Conservation (phyloP, 2,797 vertebrate species). For the Glossophaga mutica region DNA sequence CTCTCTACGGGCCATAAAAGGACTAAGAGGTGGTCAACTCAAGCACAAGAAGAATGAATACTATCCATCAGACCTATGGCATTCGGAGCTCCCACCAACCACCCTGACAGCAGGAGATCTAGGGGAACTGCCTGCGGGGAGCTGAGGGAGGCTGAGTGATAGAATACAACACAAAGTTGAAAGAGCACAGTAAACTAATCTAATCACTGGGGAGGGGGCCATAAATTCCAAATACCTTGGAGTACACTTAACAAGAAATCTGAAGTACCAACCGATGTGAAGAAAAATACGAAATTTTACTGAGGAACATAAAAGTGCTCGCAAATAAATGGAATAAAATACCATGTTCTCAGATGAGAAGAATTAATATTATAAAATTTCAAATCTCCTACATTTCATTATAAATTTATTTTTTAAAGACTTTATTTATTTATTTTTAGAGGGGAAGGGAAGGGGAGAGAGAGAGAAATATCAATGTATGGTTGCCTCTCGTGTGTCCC, state of each 20-base stretch:
- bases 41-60: slow-evolving; percentile 11
- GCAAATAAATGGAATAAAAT: not conserved
- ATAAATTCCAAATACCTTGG: slow-evolving; percentile 19
- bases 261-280: not conserved
- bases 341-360: not conserved
- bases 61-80: not conserved
- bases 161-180: not conserved
- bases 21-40: not conserved
- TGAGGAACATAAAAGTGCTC: not conserved
- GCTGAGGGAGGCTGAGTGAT: not conserved
- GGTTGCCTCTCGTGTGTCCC: too few relatives aligned
- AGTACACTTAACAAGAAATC: not conserved
- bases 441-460: too few relatives aligned
- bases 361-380: not conserved
- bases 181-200: not conserved
- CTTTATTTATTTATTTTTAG: too few relatives aligned
- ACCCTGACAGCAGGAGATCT: not conserved
- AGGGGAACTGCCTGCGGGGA: not conserved
- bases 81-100: not conserved
- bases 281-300: not conserved
- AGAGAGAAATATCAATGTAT: too few relatives aligned
- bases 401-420: not conserved
- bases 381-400: not conserved
- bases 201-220: not conserved
- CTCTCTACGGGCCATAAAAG: not conserved